Percentiles rank a stretch among this genome's conserved stretches.
Evolutionary conservation across 1,140 invertebrate genomes (phyloP).

Genomic region (Sminthurinus signatus): DNA sequence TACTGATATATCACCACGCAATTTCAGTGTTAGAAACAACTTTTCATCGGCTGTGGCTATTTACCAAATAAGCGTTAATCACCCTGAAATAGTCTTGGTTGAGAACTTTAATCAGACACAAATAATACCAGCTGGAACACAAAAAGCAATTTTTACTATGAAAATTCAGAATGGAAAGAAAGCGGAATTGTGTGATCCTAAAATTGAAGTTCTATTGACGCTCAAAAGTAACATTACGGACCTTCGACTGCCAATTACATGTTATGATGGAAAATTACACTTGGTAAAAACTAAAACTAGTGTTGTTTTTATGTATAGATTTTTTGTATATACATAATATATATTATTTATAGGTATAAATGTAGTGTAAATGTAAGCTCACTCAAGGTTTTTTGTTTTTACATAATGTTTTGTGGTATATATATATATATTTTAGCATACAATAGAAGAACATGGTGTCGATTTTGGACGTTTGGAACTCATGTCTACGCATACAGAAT

Average conservation of each 20-base stretch:
- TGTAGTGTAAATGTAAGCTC: too few relatives aligned
- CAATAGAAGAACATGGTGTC: constrained; percentile 53
- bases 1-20: constrained; percentile 30
- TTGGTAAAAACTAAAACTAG: constrained; percentile 28
- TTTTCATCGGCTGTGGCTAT: constrained; percentile 36
- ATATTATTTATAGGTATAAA: too few relatives aligned
- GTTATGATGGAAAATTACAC: constrained; percentile 39
- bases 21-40: constrained; percentile 39
- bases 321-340: too few relatives aligned
- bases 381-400: too few relatives aligned
- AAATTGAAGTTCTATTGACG: constrained; percentile 22
- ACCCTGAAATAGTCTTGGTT: constrained; percentile 37
- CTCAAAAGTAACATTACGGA: constrained; percentile 39
- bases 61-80: constrained; percentile 35
- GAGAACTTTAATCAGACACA: constrained; percentile 33
- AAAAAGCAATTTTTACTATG: constrained; percentile 31
- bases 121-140: constrained; percentile 33
- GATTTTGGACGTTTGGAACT: constrained; percentile 48
- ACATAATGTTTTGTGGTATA: too few relatives aligned
- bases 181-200: constrained; percentile 31
- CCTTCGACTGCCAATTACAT: constrained; percentile 33
- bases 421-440: constrained; percentile 36
- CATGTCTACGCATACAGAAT: constrained; percentile 58
- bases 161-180: constrained; percentile 28
- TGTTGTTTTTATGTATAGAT: too few relatives aligned